Evolutionary conservation across 2,888 invertebrate species (phyloP), one percentile per base, ranked within the genome.

Genomic region (Drosophila lutescens): DNA sequence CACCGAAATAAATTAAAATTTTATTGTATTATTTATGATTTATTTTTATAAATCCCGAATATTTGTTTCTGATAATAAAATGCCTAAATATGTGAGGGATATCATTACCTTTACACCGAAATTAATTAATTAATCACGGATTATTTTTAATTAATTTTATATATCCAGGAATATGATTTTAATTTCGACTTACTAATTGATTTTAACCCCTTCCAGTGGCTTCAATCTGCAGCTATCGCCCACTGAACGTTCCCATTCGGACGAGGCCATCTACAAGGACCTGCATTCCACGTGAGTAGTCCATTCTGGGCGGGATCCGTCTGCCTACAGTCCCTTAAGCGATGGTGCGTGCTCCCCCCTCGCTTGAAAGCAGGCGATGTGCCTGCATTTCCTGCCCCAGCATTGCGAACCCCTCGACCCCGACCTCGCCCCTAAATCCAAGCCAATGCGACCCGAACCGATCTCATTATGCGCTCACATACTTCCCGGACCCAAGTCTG

Each of bases 251-350:
- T 95, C 95, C 74, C 94, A 94, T 86, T 96, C 96, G 30, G 96
- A 97, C 91, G 97, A 97, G 91, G 96, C 96, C 81, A 96, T 96
- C 79, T 97, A 97, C 92, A 96, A 96, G 92, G 96, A 96, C 91
- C 93, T 97, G 78, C 96, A 96, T 91, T 94, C 95, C 80, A 95
- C 95, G 96, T 96, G 94, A 95, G 95, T 95, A 63, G 32, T 10
- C 9, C 53, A 9, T n/a, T 23, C 13, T n/a, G 44, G 20, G 15
- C 41, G 51, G n/a, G 41, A 51, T 5, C 26, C 9, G 23, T 34
- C 26, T 13, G 20, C 20, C 57, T 50, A 43, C 30, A 8, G 43
- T 38, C 43, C 43, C 20, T 5, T 20, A 13, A 20, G 12, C 43
- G 20, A 23, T 20, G 43, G 20, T 43, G 43, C 43, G 43, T 43